Percentiles rank a stretch among this genome's conserved stretches.
These are phyloP conservation scores for Remorina albescens DNA, from an alignment of 2,797 vertebrate genomes.

Conservation along the genomic window DNA sequence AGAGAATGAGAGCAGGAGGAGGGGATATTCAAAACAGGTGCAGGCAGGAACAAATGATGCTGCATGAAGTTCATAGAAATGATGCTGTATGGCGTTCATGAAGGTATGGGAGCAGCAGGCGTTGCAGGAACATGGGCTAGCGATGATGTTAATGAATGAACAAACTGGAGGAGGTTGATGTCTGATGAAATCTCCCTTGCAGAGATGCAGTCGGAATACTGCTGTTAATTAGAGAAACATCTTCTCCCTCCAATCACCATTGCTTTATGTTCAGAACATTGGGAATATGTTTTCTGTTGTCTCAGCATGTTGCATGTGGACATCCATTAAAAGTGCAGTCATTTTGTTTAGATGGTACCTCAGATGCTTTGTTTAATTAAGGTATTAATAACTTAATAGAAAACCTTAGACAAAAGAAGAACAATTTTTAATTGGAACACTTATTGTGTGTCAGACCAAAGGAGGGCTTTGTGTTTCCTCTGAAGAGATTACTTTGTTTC, in stretches of 20 bases:
- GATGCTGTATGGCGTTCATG: no score
- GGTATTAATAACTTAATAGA: not conserved
- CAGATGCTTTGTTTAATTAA: not conserved
- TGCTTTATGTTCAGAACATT: not conserved
- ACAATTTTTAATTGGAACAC: not conserved
- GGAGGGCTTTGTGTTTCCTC: not conserved
- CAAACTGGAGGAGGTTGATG: not conserved
- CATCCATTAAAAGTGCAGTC: slow-evolving; percentile 10
- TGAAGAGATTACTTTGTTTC: not conserved
- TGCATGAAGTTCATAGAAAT: no score
- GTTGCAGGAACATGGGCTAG: no score
- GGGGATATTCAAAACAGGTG: no score
- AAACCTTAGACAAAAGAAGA: not conserved
- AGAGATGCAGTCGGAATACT: not conserved
- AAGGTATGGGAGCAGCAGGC: no score
- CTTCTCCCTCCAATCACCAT: not conserved
- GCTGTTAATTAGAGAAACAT: slow-evolving; percentile 9
- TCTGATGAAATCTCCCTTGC: slow-evolving; percentile 7
- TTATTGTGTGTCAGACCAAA: not conserved
- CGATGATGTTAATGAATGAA: no score
- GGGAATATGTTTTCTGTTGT: slow-evolving; percentile 2
- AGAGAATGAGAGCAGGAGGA: no score
- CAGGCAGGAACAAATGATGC: no score
- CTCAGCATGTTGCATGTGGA: slow-evolving; percentile 11
- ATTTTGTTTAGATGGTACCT: slow-evolving; percentile 5